A percentile compares a stretch with the other conserved stretches of the same genome.
Conservation (phyloP, 2,888 invertebrate species). For the Eueremaeus valkanovi region DNA sequence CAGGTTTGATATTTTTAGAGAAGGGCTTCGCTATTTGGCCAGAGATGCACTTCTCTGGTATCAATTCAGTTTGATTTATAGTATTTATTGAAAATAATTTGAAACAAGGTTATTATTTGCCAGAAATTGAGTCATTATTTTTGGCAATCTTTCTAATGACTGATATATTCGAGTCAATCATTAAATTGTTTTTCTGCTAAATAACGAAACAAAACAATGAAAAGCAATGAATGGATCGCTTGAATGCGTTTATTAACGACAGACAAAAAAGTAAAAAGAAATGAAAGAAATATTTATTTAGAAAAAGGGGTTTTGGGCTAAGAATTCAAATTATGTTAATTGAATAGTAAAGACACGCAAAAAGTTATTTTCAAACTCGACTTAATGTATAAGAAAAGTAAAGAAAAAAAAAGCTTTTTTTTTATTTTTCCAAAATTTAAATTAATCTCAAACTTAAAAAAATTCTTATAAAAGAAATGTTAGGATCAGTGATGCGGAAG, state of each 20-base stretch:
- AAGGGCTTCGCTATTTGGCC: too few relatives aligned
- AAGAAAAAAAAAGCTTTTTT: not conserved
- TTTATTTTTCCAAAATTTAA: not conserved
- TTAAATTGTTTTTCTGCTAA: not conserved
- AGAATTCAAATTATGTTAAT: slow-evolving; percentile 3
- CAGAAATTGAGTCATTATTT: slow-evolving; percentile 4
- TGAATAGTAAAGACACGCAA: not conserved
- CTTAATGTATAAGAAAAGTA: not conserved
- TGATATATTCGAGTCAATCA: not conserved
- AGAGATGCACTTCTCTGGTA: too few relatives aligned
- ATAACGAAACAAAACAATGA: not conserved
- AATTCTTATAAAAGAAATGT: too few relatives aligned
- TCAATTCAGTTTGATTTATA: too few relatives aligned
- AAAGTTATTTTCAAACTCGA: not conserved
- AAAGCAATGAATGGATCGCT: not conserved
- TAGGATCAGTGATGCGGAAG: too few relatives aligned
- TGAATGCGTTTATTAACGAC: not conserved
- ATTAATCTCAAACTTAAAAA: too few relatives aligned
- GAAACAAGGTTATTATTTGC: too few relatives aligned
- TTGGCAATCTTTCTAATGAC: not conserved
- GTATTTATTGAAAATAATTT: too few relatives aligned
- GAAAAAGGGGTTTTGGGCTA: slow-evolving; percentile 13
- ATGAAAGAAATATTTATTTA: too few relatives aligned
- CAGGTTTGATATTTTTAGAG: too few relatives aligned
- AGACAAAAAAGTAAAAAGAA: not conserved